A percentile compares a stretch with the other conserved stretches of the same genome.
phyloP scores from a whole-genome alignment of 2,888 invertebrate genomes.

The Noctua pronuba region DNA sequence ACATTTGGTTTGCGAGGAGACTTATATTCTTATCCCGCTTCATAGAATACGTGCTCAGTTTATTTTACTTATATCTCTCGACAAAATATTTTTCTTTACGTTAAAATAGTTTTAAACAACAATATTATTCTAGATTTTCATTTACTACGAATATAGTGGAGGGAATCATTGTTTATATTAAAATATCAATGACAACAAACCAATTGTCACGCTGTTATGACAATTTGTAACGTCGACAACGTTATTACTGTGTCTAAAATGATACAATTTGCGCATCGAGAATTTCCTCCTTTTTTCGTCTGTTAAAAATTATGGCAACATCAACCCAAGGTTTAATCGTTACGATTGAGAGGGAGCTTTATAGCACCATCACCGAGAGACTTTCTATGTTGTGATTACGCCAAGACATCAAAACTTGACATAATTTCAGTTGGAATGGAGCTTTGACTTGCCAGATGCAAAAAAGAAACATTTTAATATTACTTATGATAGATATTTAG shows the following conservation, averaged over 20 bases:
- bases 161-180: background rate
- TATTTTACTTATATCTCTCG: background rate
- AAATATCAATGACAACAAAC: background rate
- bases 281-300: background rate
- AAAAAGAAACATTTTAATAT: background rate
- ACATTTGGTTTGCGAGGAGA: conserved; percentile 15
- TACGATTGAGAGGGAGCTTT: background rate
- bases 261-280: background rate
- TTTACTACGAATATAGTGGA: background rate
- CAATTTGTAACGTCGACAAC: background rate
- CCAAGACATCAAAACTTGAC: conserved; percentile 13
- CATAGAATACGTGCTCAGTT: conserved; percentile 28
- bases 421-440: conserved; percentile 7
- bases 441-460: background rate
- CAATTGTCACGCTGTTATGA: background rate
- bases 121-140: background rate
- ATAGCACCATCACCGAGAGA: background rate
- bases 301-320: background rate
- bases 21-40: conserved; percentile 6
- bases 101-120: background rate
- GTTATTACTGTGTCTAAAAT: background rate
- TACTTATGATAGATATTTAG: background rate
- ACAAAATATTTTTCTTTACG: background rate
- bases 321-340: background rate
- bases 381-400: background rate